Percentiles rank a stretch among this genome's conserved stretches.
phyloP scores from a whole-genome alignment of 1,140 invertebrate genomes.

The Aphis craccivora region DNA sequence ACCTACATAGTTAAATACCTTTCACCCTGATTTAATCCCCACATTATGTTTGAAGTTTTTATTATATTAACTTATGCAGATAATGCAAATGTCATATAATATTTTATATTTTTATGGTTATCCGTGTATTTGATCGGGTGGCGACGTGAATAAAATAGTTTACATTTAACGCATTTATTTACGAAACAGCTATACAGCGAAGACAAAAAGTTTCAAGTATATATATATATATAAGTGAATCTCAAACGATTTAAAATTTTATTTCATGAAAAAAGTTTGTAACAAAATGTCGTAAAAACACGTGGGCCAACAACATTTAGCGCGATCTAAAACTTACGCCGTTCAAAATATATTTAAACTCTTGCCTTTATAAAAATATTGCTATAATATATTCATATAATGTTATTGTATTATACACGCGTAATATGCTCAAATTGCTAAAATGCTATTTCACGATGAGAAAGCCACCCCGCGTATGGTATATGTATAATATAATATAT shows the following conservation, averaged over 20 bases:
- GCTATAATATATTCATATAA: slow-evolving; percentile 2
- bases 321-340: not conserved
- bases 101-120: slow-evolving; percentile 3
- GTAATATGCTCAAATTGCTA: not conserved
- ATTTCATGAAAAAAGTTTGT: not conserved
- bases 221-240: slow-evolving; percentile 7
- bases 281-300: slow-evolving; percentile 24
- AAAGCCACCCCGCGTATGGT: not conserved
- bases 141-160: slow-evolving; percentile 18
- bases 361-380: not conserved
- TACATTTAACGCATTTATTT: not conserved
- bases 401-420: not conserved
- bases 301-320: not conserved
- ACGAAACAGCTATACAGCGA: not conserved
- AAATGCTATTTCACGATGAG: not conserved
- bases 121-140: not conserved
- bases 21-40: not conserved
- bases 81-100: not conserved
- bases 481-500: not conserved
- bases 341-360: slow-evolving; percentile 21
- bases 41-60: too few species aligned
- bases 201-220: not conserved
- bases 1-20: not conserved
- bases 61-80: not conserved
- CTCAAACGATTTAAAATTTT: slow-evolving; percentile 6